Evolutionary conservation across 23 tunicate genomes (phyloP).

Genomic region (Styela clava): DNA sequence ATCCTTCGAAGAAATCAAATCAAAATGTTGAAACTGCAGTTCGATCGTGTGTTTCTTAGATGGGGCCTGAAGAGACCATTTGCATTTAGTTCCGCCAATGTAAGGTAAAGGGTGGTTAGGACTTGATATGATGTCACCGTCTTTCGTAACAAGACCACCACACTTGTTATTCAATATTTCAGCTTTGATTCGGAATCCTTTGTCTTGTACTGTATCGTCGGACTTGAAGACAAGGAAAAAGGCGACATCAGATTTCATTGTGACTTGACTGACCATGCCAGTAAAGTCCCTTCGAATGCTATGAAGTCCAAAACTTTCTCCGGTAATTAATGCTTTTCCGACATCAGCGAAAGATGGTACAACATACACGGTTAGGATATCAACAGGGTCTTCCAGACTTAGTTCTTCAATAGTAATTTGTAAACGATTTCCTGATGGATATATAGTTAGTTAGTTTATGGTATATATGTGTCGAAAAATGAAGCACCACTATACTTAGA

Average conservation of each 20-base stretch:
- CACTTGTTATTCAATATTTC: conserved; percentile 6
- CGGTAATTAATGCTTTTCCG: neutral
- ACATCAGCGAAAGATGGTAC: neutral
- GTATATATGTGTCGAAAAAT: no score
- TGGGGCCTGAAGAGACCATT: conserved; percentile 14
- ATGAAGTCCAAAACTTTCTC: neutral
- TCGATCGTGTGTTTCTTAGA: neutral
- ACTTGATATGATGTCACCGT: conserved; percentile 21
- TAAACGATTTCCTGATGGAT: conserved; percentile 10
- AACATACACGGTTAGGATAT: conserved; percentile 4
- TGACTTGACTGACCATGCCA: conserved; percentile 14
- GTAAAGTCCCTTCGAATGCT: conserved; percentile 12
- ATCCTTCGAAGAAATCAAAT: neutral
- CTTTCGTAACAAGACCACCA: neutral
- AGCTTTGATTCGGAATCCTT: conserved; percentile 16
- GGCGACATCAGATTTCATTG: conserved; percentile 10
- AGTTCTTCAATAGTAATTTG: conserved; percentile 23
- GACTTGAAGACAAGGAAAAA: conserved; percentile 8
- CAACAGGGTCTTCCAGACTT: conserved; percentile 30
- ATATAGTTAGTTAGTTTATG: no score
- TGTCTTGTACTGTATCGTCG: neutral
- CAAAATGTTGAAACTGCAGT: conserved; percentile 11
- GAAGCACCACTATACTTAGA: no score
- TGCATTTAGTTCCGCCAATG: neutral
- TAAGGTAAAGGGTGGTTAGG: conserved; percentile 8